Evolutionary conservation across 2,113 vertebrate species (phyloP).

Genomic region (Upupa epops): DNA sequence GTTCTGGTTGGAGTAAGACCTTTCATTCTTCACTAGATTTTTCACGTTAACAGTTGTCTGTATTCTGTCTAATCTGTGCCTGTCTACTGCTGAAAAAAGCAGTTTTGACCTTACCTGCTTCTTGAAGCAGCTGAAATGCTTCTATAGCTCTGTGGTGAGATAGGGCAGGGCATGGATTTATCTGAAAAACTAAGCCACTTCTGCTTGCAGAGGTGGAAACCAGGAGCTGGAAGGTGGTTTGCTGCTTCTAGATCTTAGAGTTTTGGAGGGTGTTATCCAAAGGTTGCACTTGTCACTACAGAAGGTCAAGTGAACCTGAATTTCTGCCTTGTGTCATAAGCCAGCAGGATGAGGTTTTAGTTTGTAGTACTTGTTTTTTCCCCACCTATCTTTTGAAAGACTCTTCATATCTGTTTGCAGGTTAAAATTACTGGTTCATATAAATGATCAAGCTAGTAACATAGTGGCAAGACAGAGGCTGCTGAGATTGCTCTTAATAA

Average conservation of each 20-base stretch:
- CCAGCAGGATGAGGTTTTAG: neutral
- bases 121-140: neutral
- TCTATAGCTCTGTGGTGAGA: neutral
- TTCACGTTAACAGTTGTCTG: neutral
- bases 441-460: neutral
- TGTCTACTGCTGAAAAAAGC: neutral
- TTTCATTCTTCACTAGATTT: neutral
- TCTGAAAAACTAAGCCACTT: neutral
- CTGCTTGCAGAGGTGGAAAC: neutral
- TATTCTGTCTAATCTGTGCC: neutral
- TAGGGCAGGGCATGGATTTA: neutral
- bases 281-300: neutral
- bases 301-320: neutral
- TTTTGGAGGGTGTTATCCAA: neutral
- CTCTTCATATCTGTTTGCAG: neutral
- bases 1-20: neutral
- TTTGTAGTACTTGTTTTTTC: neutral
- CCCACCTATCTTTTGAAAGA: neutral
- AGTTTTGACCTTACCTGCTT: neutral
- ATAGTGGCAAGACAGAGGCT: neutral
- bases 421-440: neutral
- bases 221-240: neutral
- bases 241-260: neutral
- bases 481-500: neutral
- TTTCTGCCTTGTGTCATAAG: conserved; percentile 4